Evolutionary conservation across 2,113 vertebrate genomes (phyloP).

Genomic region (Polyodon spathula): DNA sequence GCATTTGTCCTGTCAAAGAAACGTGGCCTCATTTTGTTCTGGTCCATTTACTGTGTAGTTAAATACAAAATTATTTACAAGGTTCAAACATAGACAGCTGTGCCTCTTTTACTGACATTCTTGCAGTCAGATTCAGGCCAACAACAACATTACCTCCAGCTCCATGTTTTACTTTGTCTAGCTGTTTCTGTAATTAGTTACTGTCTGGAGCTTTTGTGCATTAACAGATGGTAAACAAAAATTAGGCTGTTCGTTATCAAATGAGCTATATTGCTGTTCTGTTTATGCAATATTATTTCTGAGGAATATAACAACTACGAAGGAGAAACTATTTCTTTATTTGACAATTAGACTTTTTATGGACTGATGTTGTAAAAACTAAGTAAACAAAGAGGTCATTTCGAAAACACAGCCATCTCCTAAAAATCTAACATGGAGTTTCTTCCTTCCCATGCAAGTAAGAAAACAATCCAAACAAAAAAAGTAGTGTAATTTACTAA

Average conservation of each 20-base stretch:
- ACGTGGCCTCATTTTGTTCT: constrained; percentile 6
- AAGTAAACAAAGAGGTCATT: no score
- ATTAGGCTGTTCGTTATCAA: background rate
- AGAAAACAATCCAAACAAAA: no score
- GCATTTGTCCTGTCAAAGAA: background rate
- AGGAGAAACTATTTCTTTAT: no score
- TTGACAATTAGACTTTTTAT: no score
- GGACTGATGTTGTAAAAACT: no score
- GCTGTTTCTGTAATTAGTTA: constrained; percentile 2
- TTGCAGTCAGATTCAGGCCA: constrained; percentile 9
- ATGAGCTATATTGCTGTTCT: no score
- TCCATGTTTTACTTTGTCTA: constrained; percentile 13
- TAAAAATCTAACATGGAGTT: no score
- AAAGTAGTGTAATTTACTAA: no score
- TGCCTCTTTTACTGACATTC: constrained; percentile 22
- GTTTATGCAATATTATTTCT: no score
- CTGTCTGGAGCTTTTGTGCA: background rate
- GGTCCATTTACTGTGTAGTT: constrained; percentile 21
- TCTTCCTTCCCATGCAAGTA: no score
- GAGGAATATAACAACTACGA: no score
- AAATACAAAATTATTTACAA: constrained; percentile 25
- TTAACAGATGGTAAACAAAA: constrained; percentile 3
- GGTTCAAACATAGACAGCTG: constrained; percentile 22
- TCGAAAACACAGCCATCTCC: no score
- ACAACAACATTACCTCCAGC: constrained; percentile 25